phyloP scores from a whole-genome alignment of 53 echinoderm and acorn worm species.

The Henricia sp. region DNA sequence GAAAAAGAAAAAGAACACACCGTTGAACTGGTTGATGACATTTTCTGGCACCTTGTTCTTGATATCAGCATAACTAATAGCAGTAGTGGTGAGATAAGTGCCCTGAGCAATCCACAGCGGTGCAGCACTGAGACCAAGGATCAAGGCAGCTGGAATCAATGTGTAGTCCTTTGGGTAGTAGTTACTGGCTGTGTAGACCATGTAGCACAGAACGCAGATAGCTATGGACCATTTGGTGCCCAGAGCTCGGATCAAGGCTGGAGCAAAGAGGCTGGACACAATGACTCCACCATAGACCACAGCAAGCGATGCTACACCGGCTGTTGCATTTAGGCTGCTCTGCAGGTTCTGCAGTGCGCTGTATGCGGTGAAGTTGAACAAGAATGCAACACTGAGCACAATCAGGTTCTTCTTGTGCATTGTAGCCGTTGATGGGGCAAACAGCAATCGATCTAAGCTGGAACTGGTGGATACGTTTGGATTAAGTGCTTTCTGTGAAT shows the following conservation, averaged over 20 bases:
- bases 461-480: not conserved
- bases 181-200: constrained; percentile 79
- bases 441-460: not conserved
- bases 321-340: constrained; percentile 78
- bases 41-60: constrained; percentile 68
- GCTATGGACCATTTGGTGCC: constrained; percentile 94
- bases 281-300: constrained; percentile 79
- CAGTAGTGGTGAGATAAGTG: constrained; percentile 81
- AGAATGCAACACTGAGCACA: constrained; percentile 72
- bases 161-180: constrained; percentile 75
- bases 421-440: not conserved
- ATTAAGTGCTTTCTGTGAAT: not conserved
- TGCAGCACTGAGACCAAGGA: constrained; percentile 83
- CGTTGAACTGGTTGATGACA: constrained; percentile 91
- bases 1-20: constrained; percentile 90
- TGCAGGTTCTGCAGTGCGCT: constrained; percentile 89
- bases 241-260: constrained; percentile 70
- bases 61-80: constrained; percentile 76
- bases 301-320: constrained; percentile 73
- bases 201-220: constrained; percentile 68
- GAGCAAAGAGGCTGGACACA: constrained; percentile 75
- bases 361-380: constrained; percentile 87
- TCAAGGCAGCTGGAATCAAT: constrained; percentile 72
- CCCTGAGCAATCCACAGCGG: constrained; percentile 88
- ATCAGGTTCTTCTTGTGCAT: constrained; percentile 84